Evolutionary conservation across 2,797 vertebrate species (phyloP).

Genomic region (Myripristis jacobus): DNA sequence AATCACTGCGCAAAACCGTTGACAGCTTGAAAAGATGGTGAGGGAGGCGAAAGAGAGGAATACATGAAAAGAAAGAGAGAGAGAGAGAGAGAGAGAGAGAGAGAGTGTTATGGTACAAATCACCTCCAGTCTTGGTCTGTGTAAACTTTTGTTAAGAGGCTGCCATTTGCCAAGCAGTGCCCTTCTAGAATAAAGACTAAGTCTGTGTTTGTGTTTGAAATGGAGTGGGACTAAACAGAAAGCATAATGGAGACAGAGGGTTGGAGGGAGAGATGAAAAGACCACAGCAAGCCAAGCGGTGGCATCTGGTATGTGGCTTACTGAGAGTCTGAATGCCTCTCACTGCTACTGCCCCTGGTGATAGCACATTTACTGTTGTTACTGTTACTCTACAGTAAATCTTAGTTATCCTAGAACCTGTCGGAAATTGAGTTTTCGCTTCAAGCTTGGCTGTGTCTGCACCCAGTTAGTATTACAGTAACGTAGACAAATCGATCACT

Average conservation of each 20-base stretch:
- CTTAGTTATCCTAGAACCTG: constrained; percentile 3
- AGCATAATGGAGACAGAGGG: constrained; percentile 35
- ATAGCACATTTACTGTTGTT: constrained; percentile 16
- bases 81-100: not conserved
- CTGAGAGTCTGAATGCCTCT: constrained; percentile 38
- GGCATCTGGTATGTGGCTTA: not conserved
- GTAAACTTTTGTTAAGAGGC: constrained; percentile 23
- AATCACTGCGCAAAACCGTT: constrained; percentile 20
- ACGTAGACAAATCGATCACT: constrained; percentile 9
- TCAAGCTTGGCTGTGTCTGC: not conserved
- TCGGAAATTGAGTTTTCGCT: constrained; percentile 12
- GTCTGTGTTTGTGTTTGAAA: constrained; percentile 47
- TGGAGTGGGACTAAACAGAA: constrained; percentile 42
- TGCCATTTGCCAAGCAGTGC: constrained; percentile 33
- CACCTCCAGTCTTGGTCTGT: constrained; percentile 31
- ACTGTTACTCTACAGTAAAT: constrained; percentile 5
- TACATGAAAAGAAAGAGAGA: not conserved
- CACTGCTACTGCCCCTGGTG: constrained; percentile 24
- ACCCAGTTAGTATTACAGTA: not conserved
- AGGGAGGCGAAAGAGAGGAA: constrained; percentile 6
- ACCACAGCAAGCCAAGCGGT: constrained; percentile 1
- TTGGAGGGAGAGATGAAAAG: constrained; percentile 16
- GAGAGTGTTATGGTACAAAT: not conserved
- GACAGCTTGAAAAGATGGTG: constrained; percentile 19
- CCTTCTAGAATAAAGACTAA: constrained; percentile 44